Evolutionary conservation across 2,797 vertebrate species (phyloP), one percentile per base, ranked within the genome.

Genomic region (Threskiornis aethiopicus): DNA sequence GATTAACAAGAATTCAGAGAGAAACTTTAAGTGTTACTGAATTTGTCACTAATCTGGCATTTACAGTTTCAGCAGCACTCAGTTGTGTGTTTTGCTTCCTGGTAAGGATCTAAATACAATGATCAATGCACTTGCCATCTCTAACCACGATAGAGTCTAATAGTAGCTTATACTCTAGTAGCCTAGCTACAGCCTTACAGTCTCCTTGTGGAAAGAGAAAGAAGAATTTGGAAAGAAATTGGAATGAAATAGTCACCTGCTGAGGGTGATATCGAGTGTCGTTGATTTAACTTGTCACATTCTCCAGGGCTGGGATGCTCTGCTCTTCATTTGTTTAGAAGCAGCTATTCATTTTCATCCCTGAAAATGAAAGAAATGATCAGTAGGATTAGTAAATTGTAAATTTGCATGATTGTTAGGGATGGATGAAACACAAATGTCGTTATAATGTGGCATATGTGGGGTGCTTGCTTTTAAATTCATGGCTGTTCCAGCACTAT

Each of bases 91-190:
- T 55, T 57, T 67, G 18, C 22, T 81, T 83, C 24, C 67, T 81
- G 15, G 22, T 49, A 80, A 73, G 28, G 20, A 33, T 70, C 17
- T 73, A 89, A 89, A 62, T 26, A 31, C 18, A 55, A 16, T 21
- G 39, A 67, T 52, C 49, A 26, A n/a, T 41, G 41, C 15, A 17
- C 17, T 70, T 73, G 33, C n/a, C 55, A 79, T 16, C 12, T 39
- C 26, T 35, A 70, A 42, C n/a, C 2, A 1, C 1, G 0, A 22
- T 2, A 55, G 22, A 84, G 26, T 20, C 18, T 46, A 46, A 70
- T 3, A 57, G 35, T 33, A 73, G 12, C 6, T 79, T 54, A 47
- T 18, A 31, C 9, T 49, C 6, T n/a, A 33, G 25, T 29, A 80
- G 20, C 55, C 26, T 52, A 44, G 8, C 49, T 89, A n/a, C n/a